phyloP scores from a whole-genome alignment of 2,797 vertebrate species.

The Spinus pinus region DNA sequence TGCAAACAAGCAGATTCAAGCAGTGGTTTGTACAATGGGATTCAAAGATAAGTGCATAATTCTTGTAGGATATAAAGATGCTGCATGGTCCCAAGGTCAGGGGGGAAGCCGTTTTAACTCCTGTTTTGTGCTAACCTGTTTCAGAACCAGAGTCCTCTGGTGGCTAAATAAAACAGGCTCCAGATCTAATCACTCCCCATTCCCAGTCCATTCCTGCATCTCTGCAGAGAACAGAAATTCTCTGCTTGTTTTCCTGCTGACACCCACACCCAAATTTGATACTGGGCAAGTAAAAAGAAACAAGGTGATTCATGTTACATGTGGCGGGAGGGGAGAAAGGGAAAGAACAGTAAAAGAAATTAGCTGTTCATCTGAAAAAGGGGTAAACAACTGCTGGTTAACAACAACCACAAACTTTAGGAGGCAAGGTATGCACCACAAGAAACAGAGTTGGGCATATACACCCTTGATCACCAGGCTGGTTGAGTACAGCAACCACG shows the following conservation, averaged over 20 bases:
- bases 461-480: neutral
- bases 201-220: neutral
- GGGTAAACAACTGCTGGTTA: neutral
- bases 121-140: neutral
- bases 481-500: neutral
- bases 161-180: neutral
- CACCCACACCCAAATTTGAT: neutral
- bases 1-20: neutral
- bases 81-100: neutral
- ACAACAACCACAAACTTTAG: neutral
- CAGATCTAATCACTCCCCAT: neutral
- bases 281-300: neutral
- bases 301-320: neutral
- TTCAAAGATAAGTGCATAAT: neutral
- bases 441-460: rapidly evolving
- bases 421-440: neutral
- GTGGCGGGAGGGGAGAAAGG: neutral
- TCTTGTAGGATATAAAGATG: neutral
- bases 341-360: neutral
- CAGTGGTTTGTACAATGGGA: neutral
- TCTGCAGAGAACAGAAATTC: neutral
- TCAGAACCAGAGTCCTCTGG: neutral
- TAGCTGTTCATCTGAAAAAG: neutral
- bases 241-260: neutral
- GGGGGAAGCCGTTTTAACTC: neutral